A percentile compares a stretch with the other conserved stretches of the same genome.
phyloP scores from a whole-genome alignment of 2,113 vertebrate species.

The Odocoileus virginianus region DNA sequence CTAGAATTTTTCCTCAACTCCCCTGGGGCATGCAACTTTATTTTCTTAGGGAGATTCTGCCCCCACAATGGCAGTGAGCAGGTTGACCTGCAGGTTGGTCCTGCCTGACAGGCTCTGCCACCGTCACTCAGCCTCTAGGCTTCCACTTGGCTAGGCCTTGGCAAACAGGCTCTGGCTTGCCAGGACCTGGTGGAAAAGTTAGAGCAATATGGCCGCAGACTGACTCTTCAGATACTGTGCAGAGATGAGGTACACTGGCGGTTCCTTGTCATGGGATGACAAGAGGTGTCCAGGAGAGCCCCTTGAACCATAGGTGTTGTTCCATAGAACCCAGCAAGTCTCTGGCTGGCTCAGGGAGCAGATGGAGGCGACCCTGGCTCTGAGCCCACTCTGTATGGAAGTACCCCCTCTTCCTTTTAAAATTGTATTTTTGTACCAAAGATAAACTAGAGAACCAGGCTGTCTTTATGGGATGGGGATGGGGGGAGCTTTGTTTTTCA shows the following conservation, averaged over 20 bases:
- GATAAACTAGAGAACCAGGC: background rate
- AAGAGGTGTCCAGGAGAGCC: background rate
- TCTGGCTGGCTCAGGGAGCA: background rate
- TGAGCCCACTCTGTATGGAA: background rate
- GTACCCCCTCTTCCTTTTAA: background rate
- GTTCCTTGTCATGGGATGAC: background rate
- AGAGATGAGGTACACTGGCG: too few species aligned
- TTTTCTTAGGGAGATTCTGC: background rate
- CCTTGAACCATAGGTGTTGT: too few species aligned
- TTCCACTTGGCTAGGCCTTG: background rate
- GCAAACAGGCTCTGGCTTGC: background rate
- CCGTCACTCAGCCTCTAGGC: background rate
- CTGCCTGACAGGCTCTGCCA: background rate
- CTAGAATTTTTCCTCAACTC: background rate
- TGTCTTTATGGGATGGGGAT: background rate
- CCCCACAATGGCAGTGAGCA: background rate
- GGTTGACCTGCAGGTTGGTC: background rate
- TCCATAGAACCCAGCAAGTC: background rate
- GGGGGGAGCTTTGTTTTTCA: background rate
- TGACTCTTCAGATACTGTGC: background rate
- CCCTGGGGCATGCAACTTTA: background rate
- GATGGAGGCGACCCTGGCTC: background rate
- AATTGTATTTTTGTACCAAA: background rate
- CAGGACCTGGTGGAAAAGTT: background rate
- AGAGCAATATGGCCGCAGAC: background rate